Percentiles rank a stretch among this genome's conserved stretches.
These are phyloP conservation scores for Hemaris fuciformis DNA, from an alignment of 2,888 invertebrate genomes.

Conservation along the genomic window DNA sequence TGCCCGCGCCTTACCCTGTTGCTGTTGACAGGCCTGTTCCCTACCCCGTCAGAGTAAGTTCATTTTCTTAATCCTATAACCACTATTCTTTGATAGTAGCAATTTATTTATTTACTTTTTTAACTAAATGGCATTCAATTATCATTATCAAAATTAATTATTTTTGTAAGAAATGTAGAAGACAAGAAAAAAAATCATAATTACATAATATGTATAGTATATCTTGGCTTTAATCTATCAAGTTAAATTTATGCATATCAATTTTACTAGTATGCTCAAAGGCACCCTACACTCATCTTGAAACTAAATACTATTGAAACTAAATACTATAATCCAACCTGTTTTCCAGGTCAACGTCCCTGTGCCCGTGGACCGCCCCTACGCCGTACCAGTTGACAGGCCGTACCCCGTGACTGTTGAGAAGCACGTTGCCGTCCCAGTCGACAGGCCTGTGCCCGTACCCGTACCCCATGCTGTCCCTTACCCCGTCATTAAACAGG, in stretches of 20 bases:
- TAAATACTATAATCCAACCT: no score
- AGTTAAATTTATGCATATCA: no score
- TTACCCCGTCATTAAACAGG: conserved; percentile 70
- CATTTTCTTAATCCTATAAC: conserved; percentile 4
- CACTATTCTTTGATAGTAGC: neutral
- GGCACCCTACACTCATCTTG: neutral
- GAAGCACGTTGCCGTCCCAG: conserved; percentile 72
- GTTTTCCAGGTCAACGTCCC: conserved; percentile 75
- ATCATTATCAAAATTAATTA: no score
- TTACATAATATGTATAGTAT: no score
- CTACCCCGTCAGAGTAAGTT: conserved; percentile 64
- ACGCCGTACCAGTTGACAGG: conserved; percentile 73
- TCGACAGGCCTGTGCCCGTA: conserved; percentile 76
- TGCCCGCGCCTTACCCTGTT: conserved; percentile 74
- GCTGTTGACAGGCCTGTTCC: conserved; percentile 74
- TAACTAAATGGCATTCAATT: no score
- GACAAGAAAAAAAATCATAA: no score
- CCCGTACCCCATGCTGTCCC: conserved; percentile 73
- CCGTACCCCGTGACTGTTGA: conserved; percentile 77
- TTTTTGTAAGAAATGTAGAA: no score
- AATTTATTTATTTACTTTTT: no score
- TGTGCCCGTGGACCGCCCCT: conserved; percentile 74
- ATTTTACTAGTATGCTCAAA: neutral
- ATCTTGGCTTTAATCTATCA: no score
- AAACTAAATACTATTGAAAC: neutral